Percentiles rank a stretch among this genome's conserved stretches.
phyloP scores from a whole-genome alignment of 1,140 invertebrate genomes.

The Laodelphax striatellus region DNA sequence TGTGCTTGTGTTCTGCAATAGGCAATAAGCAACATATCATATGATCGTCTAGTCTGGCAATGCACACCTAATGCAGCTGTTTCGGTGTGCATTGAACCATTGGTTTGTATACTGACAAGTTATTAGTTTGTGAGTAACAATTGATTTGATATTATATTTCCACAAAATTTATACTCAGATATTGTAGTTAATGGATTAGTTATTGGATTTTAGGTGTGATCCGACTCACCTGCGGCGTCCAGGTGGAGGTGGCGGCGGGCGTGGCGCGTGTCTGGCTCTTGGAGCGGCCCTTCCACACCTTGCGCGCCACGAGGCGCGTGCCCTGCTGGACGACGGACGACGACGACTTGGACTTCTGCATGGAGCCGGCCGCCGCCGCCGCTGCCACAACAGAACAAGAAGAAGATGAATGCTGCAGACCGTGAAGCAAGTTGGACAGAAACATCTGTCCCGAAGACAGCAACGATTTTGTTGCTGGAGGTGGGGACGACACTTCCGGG shows the following conservation, averaged over 20 bases:
- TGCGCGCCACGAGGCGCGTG: constrained; percentile 59
- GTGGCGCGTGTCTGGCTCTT: constrained; percentile 59
- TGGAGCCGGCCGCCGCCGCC: constrained; percentile 39
- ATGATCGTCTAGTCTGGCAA: no score
- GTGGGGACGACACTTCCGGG: constrained; percentile 18
- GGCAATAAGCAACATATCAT: no score
- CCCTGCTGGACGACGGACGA: constrained; percentile 70
- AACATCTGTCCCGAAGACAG: constrained; percentile 44
- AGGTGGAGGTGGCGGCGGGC: constrained; percentile 36
- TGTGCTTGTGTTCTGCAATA: no score
- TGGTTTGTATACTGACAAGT: no score
- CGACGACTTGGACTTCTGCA: constrained; percentile 80
- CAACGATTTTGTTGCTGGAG: constrained; percentile 37
- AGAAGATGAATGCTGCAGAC: constrained; percentile 34
- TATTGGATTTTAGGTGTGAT: no score
- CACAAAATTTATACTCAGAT: no score
- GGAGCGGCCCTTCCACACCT: constrained; percentile 67
- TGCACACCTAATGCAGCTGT: no score
- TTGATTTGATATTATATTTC: no score
- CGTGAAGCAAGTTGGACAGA: constrained; percentile 50
- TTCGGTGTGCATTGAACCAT: no score
- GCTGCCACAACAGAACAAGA: constrained; percentile 20
- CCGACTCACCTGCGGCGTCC: constrained; percentile 49
- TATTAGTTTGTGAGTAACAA: no score
- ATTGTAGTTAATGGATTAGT: no score